Percentiles rank a stretch among this genome's conserved stretches.
Conservation (phyloP, 2,113 vertebrate species). For the Agapornis roseicollis region DNA sequence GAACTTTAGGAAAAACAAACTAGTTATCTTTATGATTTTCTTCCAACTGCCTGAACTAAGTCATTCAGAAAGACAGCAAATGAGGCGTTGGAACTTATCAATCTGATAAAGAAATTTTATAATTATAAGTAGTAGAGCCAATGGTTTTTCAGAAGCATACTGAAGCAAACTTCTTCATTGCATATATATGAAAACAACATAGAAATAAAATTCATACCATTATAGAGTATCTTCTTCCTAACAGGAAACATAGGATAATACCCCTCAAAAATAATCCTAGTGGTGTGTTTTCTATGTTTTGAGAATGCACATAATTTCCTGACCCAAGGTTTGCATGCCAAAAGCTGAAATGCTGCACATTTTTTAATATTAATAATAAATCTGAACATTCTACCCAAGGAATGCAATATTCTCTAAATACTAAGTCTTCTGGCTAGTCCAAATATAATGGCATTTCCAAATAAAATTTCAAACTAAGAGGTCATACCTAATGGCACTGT, state of each 20-base stretch:
- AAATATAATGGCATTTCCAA: background rate
- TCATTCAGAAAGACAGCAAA: background rate
- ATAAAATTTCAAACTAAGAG: background rate
- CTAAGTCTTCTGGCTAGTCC: background rate
- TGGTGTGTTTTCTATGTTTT: background rate
- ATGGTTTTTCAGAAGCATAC: background rate
- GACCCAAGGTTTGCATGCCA: background rate
- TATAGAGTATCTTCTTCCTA: background rate
- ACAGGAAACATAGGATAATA: background rate
- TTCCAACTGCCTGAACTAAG: background rate
- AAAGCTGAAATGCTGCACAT: background rate
- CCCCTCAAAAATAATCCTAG: background rate
- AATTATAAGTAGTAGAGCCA: background rate
- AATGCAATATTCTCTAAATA: background rate
- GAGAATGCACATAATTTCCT: background rate
- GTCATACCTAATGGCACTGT: background rate
- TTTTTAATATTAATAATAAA: background rate
- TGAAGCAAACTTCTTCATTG: background rate
- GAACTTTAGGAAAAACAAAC: background rate
- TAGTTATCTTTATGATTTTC: background rate
- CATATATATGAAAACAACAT: background rate
- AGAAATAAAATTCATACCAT: background rate
- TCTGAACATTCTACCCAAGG: background rate
- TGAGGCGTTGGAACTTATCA: background rate
- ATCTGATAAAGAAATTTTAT: background rate